Base-by-base conservation (phyloP, 2,888 invertebrate species). In the Gerris lacustris region DNA sequence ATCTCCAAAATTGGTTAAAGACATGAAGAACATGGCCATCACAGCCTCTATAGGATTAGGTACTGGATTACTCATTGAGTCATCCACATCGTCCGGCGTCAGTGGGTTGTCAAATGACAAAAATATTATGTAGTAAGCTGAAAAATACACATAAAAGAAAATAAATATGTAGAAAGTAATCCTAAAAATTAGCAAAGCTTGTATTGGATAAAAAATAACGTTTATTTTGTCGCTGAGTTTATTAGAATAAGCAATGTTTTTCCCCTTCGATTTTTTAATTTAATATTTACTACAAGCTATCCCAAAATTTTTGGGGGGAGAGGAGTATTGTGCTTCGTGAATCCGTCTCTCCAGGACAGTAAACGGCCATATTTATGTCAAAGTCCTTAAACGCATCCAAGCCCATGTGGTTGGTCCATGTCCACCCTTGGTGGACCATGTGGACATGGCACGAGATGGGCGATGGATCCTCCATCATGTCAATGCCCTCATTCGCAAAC, bases 21-120 rank as follows among this genome's bases (percentile, higher is more conserved):
- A 98, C 94, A 98, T 97, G 70, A 98, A 86, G 80, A 98, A 98
- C 94, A 98, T 96, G 0, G 95, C 95, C 86, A 98, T 94, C 55
- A 97, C 87, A 17, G 96, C 93, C 81, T 97, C 97, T 82, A 92
- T 89, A 0, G 96, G 94, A 44, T 93, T 92, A 0, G 92, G 90
- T 87, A 94, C 90, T 0, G 94, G 94, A 82, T 94, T 94, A 11
- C 88, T 86, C 7, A 88, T 86, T 0, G 90, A 87, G 78, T 92
- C 92, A 77, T 92, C 92, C 6, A 89, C 87, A 0, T 91, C 91
- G 74, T 92, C 91, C 0, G 91, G 90, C 0, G 92, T 90, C 73
- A 88, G 84, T 0, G 91, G 91, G 79, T 91, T 91, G 79, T 92
- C 92, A 78, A 91, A 94, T 0, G 94, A 92, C 55, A 93, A 80